Evolutionary conservation across 2,888 invertebrate species (phyloP), one percentile per base, ranked within the genome.

Genomic region (Cataglyphis cursor): DNA sequence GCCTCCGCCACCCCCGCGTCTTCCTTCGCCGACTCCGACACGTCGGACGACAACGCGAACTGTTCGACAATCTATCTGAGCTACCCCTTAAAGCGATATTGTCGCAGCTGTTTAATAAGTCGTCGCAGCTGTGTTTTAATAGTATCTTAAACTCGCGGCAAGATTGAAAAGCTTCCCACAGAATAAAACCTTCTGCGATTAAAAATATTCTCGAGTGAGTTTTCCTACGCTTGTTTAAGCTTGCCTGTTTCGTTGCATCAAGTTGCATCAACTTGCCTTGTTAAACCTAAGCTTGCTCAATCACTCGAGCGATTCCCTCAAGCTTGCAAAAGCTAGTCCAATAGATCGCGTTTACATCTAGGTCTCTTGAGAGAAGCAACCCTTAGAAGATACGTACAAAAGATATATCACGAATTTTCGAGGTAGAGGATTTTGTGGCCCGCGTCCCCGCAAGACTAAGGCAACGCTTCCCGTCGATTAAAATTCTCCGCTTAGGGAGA

Each of bases 391-490:
- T 90, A 86, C 81, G 80, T 89, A 85, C 73, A 87, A 89, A 90
- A 87, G 75, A 89, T 89, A 90, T 90, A 89, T 89, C 83, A 89
- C 82, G 87, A 81, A 88, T 72, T 72, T 66, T 85, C 78, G 89
- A 89, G 88, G 90, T 89, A 89, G 89, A 81, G 66, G 87, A 83
- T 88, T 85, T 24, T 64, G 21, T 57, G 81, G 31, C 48, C 59
- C 48, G 61, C 41, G 54, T 74, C 75, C 72, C 61, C 35, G 61
- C 31, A 61, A 72, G 61, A 62, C 73, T 83, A 89, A 90, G 89
- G 87, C 88, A 89, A 90, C 81, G 82, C 72, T 82, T 57, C 35
- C 28, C 15, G n/a, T 10, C 64, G 24, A 24, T 51, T n/a, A 3
- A 38, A 31, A n/a, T 24, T 65, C 51, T 21, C 35, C 18, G 51